A percentile compares a stretch with the other conserved stretches of the same genome.
These are phyloP conservation scores for Tetraodon nigroviridis DNA, from an alignment of 2,113 vertebrate species.

Conservation along the genomic window DNA sequence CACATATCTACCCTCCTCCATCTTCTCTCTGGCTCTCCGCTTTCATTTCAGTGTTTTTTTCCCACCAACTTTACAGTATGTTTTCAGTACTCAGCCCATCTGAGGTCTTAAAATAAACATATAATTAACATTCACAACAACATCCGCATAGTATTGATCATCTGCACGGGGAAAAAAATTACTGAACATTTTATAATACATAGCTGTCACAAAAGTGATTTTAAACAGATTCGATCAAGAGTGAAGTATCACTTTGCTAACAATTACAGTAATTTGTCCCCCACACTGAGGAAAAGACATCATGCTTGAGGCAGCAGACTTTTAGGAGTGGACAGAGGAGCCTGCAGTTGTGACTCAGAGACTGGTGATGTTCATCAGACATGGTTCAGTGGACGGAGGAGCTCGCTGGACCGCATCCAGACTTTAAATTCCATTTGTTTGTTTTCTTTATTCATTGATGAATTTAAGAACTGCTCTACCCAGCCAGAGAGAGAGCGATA, in stretches of 20 bases:
- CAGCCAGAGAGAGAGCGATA: conserved; percentile 56
- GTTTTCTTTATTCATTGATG: conserved; percentile 33
- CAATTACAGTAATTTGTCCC: conserved; percentile 5
- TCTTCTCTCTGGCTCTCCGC: not conserved
- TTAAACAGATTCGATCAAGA: too few species aligned
- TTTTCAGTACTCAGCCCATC: not conserved
- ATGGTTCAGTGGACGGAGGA: not conserved
- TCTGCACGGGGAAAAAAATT: not conserved
- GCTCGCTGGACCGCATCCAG: conserved; percentile 10
- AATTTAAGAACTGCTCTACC: conserved; percentile 49
- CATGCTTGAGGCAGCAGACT: not conserved
- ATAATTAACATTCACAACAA: not conserved
- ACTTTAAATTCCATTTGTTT: not conserved
- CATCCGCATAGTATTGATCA: not conserved
- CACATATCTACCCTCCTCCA: not conserved
- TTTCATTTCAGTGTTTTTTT: not conserved
- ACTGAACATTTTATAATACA: too few species aligned
- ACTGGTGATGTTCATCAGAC: conserved; percentile 5
- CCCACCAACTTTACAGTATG: not conserved
- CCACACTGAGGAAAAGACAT: not conserved
- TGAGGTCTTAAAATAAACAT: too few species aligned
- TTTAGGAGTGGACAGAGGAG: conserved; percentile 1
- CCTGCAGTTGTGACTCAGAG: conserved; percentile 11
- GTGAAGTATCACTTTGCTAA: not conserved
- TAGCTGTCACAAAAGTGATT: too few species aligned